phyloP scores from a whole-genome alignment of 2,888 invertebrate genomes.

The Machimus atricapillus region DNA sequence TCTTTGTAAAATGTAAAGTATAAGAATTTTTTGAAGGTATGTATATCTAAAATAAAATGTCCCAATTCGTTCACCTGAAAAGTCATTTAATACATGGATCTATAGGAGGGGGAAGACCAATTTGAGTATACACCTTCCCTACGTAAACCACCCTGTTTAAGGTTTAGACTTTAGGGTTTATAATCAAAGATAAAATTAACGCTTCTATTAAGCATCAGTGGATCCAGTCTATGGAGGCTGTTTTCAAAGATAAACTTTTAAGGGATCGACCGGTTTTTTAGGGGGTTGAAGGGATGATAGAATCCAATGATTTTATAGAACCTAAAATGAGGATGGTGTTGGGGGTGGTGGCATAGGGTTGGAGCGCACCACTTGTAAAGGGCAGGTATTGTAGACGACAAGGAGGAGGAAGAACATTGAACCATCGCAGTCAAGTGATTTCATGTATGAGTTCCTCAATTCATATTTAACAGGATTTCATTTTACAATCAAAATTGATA shows the following conservation, averaged over 20 bases:
- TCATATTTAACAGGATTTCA: not conserved
- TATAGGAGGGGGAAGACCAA: no score
- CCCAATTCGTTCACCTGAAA: not conserved
- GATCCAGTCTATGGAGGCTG: not conserved
- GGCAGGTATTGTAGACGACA: not conserved
- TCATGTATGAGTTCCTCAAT: not conserved
- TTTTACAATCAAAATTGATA: not conserved
- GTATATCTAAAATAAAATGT: not conserved
- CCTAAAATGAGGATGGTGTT: not conserved
- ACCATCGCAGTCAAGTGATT: not conserved
- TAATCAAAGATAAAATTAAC: not conserved
- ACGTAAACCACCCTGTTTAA: no score
- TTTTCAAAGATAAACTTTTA: not conserved
- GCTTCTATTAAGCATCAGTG: not conserved
- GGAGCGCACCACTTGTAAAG: not conserved
- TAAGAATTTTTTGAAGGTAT: not conserved
- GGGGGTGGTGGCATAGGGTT: not conserved
- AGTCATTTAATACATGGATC: not conserved
- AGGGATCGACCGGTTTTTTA: not conserved
- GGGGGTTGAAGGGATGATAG: not conserved
- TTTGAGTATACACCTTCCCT: no score
- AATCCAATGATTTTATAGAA: not conserved
- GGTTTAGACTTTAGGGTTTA: no score
- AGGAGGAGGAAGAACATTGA: not conserved
- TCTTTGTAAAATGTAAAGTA: not conserved